Percentiles rank a stretch among this genome's conserved stretches.
These are phyloP conservation scores for Octopus bimaculoides DNA, from an alignment of 1,140 invertebrate species.

Conservation along the genomic window DNA sequence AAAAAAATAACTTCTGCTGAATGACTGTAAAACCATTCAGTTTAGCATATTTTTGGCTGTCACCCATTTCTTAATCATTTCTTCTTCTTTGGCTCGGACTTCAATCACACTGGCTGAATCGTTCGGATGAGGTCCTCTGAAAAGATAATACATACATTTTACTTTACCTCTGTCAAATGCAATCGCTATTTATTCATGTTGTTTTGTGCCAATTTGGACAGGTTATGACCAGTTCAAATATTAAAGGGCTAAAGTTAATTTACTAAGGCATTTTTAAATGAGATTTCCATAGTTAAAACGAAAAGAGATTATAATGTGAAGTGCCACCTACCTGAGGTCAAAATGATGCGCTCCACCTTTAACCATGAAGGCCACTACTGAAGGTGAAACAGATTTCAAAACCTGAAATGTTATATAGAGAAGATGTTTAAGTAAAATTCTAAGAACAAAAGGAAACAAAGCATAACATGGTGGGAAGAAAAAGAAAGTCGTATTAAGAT, in stretches of 20 bases:
- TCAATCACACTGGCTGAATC: slow-evolving; percentile 72
- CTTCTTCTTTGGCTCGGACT: slow-evolving; percentile 69
- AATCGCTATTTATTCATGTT: neutral
- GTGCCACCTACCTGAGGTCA: slow-evolving; percentile 36
- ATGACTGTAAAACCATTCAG: too few relatives aligned
- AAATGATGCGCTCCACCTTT: slow-evolving; percentile 48
- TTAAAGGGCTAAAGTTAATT: too few relatives aligned
- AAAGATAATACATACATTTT: slow-evolving; percentile 12
- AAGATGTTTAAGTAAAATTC: neutral
- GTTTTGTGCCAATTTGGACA: too few relatives aligned
- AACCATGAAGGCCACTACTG: slow-evolving; percentile 29
- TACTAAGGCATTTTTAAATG: too few relatives aligned
- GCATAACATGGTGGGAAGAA: too few relatives aligned
- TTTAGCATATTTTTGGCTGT: too few relatives aligned
- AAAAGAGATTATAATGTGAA: neutral
- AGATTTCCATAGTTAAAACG: too few relatives aligned
- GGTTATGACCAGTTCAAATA: too few relatives aligned
- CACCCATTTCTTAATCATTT: slow-evolving; percentile 71
- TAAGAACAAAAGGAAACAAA: too few relatives aligned
- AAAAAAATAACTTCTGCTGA: too few relatives aligned
- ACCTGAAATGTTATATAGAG: slow-evolving; percentile 27
- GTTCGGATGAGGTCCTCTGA: slow-evolving; percentile 64
- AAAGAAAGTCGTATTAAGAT: too few relatives aligned
- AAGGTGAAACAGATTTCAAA: slow-evolving; percentile 64
- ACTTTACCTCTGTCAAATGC: neutral